Conservation (phyloP, 2,888 invertebrate species). For the Itoplectis maculator region DNA sequence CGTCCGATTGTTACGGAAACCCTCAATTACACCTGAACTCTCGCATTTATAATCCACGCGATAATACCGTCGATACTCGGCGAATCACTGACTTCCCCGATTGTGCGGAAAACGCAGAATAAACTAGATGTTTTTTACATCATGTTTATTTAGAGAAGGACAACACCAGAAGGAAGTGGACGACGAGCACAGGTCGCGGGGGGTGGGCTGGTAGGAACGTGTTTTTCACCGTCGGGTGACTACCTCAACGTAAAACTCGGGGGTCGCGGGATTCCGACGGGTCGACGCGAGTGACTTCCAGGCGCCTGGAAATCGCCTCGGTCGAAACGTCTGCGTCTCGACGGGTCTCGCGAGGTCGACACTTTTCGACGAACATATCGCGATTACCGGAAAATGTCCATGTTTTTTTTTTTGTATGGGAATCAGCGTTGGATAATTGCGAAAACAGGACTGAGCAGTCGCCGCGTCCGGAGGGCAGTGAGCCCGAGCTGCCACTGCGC, state of each 20-base stretch:
- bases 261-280: neutral
- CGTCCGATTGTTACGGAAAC: conserved; percentile 53
- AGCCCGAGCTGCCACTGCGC: conserved; percentile 72
- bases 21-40: conserved; percentile 28
- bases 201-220: neutral
- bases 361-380: neutral
- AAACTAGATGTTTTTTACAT: neutral
- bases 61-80: neutral
- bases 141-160: neutral
- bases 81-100: neutral
- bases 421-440: conserved; percentile 13
- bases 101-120: neutral
- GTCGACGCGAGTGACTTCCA: neutral
- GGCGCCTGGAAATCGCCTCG: neutral
- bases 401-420: neutral
- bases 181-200: neutral
- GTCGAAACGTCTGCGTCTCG: neutral
- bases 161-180: neutral
- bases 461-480: conserved; percentile 63
- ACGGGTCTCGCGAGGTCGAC: neutral
- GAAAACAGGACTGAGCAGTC: conserved; percentile 45
- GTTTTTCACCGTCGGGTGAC: conserved; percentile 26
- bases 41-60: conserved; percentile 9
- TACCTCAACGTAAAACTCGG: conserved; percentile 20
- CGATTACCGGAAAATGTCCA: neutral